phyloP scores from a whole-genome alignment of 2,888 invertebrate genomes.

The Thecocarcelia acutangulata region DNA sequence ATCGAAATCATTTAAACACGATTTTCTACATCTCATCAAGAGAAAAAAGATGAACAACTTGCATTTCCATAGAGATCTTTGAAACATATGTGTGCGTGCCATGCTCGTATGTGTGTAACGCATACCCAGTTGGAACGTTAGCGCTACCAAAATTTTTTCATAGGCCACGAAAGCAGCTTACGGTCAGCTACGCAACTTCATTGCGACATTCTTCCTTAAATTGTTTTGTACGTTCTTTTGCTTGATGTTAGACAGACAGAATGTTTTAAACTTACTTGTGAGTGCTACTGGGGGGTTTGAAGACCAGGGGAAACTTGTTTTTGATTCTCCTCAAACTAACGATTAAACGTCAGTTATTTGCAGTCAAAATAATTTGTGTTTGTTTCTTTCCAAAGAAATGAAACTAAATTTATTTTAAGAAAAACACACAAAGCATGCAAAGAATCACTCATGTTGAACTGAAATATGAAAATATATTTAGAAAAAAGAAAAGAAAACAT shows the following conservation, averaged over 20 bases:
- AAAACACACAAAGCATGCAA: constrained; percentile 40
- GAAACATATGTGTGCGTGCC: neutral
- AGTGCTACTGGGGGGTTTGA: too few relatives aligned
- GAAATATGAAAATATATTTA: constrained; percentile 14
- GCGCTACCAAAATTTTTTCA: too few relatives aligned
- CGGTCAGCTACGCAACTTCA: too few relatives aligned
- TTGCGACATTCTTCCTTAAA: too few relatives aligned
- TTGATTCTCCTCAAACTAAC: neutral
- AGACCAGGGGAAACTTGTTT: too few relatives aligned
- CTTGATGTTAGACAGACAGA: too few relatives aligned
- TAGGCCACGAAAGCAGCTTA: too few relatives aligned
- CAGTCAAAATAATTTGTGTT: neutral
- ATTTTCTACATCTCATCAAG: constrained; percentile 44
- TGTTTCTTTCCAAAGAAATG: constrained; percentile 28
- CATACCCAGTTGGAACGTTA: too few relatives aligned
- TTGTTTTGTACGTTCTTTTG: too few relatives aligned
- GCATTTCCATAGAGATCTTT: constrained; percentile 24
- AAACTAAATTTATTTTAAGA: constrained; percentile 45
- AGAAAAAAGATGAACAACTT: neutral
- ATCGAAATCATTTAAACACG: constrained; percentile 49
- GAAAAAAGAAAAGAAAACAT: neutral
- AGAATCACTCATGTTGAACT: constrained; percentile 63
- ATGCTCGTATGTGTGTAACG: too few relatives aligned
- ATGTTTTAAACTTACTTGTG: too few relatives aligned
- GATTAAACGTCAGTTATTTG: constrained; percentile 13